Evolutionary conservation across 1,140 invertebrate species (phyloP).

Genomic region (Drosophila azteca): DNA sequence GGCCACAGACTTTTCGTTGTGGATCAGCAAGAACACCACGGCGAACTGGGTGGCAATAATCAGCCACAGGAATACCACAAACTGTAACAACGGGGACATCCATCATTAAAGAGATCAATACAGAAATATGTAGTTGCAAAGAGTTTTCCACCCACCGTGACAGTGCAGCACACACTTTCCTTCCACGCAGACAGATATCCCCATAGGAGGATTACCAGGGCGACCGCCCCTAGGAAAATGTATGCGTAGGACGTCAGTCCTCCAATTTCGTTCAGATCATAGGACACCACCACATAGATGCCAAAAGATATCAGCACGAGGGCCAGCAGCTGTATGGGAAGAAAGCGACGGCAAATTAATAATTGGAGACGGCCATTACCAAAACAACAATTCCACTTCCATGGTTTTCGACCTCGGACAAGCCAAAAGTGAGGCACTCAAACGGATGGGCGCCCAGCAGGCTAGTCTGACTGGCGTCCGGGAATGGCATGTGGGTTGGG

Average conservation of each 20-base stretch:
- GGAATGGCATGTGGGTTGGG: not conserved
- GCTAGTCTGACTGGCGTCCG: slow-evolving; percentile 63
- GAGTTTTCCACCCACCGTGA: slow-evolving; percentile 58
- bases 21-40: slow-evolving; percentile 38
- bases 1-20: slow-evolving; percentile 11
- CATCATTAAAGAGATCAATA: not conserved
- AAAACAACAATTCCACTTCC: slow-evolving; percentile 13
- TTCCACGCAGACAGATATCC: slow-evolving; percentile 70
- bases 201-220: slow-evolving; percentile 64
- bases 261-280: slow-evolving; percentile 57
- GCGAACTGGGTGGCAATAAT: slow-evolving; percentile 62
- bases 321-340: slow-evolving; percentile 57
- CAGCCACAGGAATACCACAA: slow-evolving; percentile 56
- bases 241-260: slow-evolving; percentile 36
- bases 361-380: not conserved
- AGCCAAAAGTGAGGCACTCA: slow-evolving; percentile 5
- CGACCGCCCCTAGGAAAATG: slow-evolving; percentile 49
- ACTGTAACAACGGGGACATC: slow-evolving; percentile 37
- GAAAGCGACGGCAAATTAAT: not conserved
- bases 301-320: slow-evolving; percentile 76
- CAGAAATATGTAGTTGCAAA: not conserved
- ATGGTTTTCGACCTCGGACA: slow-evolving; percentile 38
- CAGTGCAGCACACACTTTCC: slow-evolving; percentile 75
- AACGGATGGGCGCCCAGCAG: slow-evolving; percentile 49
- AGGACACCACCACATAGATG: slow-evolving; percentile 62